Conservation (phyloP, 1,140 invertebrate species). For the Diabrotica undecimpunctata region DNA sequence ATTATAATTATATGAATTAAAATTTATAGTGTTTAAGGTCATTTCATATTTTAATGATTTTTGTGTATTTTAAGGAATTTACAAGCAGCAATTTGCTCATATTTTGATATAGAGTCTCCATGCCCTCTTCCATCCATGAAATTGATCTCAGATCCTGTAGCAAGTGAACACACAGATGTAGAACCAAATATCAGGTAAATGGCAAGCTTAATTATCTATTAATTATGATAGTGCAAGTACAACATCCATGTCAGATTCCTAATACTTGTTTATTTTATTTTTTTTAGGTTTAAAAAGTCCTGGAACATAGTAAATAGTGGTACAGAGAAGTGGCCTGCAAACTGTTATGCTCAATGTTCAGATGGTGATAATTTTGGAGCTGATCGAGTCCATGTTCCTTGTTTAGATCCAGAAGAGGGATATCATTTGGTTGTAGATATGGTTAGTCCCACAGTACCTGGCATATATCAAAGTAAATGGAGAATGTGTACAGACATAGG, state of each 20-base stretch:
- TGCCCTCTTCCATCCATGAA: slow-evolving; percentile 71
- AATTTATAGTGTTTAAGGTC: too few relatives aligned
- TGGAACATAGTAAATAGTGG: slow-evolving; percentile 81
- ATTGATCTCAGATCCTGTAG: slow-evolving; percentile 71
- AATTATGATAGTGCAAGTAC: background rate
- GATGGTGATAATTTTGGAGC: slow-evolving; percentile 59
- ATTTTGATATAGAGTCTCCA: slow-evolving; percentile 78
- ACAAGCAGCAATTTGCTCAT: slow-evolving; percentile 91
- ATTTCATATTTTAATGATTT: too few relatives aligned
- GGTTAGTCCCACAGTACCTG: slow-evolving; percentile 63
- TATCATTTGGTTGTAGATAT: slow-evolving; percentile 67
- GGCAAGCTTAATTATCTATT: slow-evolving; percentile 35
- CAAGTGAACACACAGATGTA: slow-evolving; percentile 71
- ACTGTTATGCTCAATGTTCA: slow-evolving; percentile 67
- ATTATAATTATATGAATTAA: too few relatives aligned
- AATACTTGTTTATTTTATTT: slow-evolving; percentile 6
- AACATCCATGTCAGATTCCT: background rate
- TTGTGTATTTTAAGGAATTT: slow-evolving; percentile 74
- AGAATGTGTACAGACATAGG: slow-evolving; percentile 75
- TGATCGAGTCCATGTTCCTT: slow-evolving; percentile 52
- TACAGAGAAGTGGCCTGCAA: slow-evolving; percentile 71
- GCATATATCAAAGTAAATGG: slow-evolving; percentile 80
- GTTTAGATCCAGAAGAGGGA: slow-evolving; percentile 64
- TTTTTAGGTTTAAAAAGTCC: slow-evolving; percentile 67
- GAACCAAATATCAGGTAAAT: slow-evolving; percentile 63